A percentile compares a stretch with the other conserved stretches of the same genome.
These are phyloP conservation scores for Halcyon badia DNA, from an alignment of 2,797 vertebrate species.

Conservation along the genomic window DNA sequence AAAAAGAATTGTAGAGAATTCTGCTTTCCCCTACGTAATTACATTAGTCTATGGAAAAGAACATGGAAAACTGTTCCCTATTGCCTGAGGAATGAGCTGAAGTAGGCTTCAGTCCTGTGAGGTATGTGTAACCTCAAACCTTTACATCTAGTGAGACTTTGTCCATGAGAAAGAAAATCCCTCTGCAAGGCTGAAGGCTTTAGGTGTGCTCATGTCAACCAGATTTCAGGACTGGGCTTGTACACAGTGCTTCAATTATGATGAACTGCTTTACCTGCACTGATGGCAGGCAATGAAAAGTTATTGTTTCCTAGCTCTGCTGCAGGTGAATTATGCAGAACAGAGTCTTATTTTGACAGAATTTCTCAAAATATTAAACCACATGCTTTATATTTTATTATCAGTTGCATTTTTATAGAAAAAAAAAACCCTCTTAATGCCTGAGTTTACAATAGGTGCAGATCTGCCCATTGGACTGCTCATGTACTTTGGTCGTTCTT, in stretches of 20 bases:
- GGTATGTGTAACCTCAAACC: not conserved
- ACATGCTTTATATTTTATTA: not conserved
- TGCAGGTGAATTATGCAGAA: not conserved
- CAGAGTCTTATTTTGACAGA: not conserved
- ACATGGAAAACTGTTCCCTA: not conserved
- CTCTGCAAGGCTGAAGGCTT: not conserved
- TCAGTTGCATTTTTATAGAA: not conserved
- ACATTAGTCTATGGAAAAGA: not conserved
- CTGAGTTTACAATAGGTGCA: not conserved
- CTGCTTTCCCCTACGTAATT: not conserved
- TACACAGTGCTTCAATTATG: conserved; percentile 20
- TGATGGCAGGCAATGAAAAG: not conserved
- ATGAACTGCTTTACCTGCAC: not conserved
- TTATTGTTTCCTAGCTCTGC: not conserved
- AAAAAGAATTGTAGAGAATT: not conserved
- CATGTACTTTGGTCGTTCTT: not conserved
- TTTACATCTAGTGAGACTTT: not conserved
- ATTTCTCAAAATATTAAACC: not conserved
- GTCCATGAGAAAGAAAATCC: not conserved
- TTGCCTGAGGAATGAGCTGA: not conserved
- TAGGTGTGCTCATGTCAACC: not conserved
- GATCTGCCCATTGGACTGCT: not conserved
- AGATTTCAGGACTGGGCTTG: conserved; percentile 25
- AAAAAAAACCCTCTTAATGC: not conserved
- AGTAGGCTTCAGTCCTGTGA: not conserved